Base-by-base conservation (phyloP, 2,113 vertebrate species). In the Tachysurus fulvidraco region DNA sequence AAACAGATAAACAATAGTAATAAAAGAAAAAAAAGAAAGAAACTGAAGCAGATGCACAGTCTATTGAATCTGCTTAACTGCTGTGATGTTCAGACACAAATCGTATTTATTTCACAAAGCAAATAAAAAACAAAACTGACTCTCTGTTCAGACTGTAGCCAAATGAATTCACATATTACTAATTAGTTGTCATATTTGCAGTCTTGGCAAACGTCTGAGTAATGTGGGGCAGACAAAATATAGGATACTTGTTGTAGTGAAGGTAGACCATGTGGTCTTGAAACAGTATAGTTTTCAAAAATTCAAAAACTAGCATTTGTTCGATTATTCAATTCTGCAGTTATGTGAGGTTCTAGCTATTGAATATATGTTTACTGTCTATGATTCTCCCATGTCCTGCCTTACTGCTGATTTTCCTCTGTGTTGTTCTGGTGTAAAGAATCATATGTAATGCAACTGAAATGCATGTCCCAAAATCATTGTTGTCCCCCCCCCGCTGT, bases 1-100 rank as follows among this genome's bases (percentile, higher is more conserved):
- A 95, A 88, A 83, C 81, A 25, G 41, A 57, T 52, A 30, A 64
- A 60, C 64, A 92, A 69, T 77, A 73, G 74, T 17, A 87, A 60
- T 8, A 5, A 21, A 41, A 23, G 36, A 36, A 36, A 1, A 1
- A 36, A 36, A 36, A 36, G 36, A 36, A 36, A 36, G 36, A 80
- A 80, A 36, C 46, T 50, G 25, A 54, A 86, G 8, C 19, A 36
- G 28, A 86, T 6, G 7, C 9, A 16, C 46, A 3, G 1, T 25
- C 41, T 46, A 12, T 28, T 21, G 9, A 19, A 41, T 44, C 4
- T 73, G 69, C 9, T 50, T 50, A 77, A 14, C 28, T 30, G 14
- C 50, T 28, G 14, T 14, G 13, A 77, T 50, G 25, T 54, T 78
- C 25, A 78, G n/a, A 78, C 21, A 41, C 69, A 44, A 9, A 71